These are phyloP conservation scores for Momotus momota DNA, from an alignment of 2,797 vertebrate species.

Conservation along the genomic window DNA sequence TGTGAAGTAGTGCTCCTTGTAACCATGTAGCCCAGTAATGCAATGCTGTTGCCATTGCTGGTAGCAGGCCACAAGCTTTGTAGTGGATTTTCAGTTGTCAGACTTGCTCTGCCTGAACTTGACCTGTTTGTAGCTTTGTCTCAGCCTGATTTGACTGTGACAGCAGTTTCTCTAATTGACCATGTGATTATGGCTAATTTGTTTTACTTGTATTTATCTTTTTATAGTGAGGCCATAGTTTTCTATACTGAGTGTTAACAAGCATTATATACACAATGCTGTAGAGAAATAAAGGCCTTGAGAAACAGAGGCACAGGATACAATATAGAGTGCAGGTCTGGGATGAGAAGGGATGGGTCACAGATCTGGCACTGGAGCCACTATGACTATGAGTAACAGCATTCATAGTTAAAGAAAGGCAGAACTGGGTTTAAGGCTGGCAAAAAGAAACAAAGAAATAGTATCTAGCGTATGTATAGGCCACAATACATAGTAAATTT, in stretches of 20 bases:
- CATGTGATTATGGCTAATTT: background rate
- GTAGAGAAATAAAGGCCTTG: background rate
- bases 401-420: background rate
- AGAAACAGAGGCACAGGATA: background rate
- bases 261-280: background rate
- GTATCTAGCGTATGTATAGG: accelerated
- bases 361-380: background rate
- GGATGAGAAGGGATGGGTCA: no score
- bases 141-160: background rate
- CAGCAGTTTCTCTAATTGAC: background rate
- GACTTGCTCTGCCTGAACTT: background rate
- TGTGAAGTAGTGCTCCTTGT: background rate
- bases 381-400: background rate
- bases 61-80: background rate
- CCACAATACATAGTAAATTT: background rate
- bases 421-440: background rate
- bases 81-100: background rate
- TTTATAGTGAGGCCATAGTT: background rate
- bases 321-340: accelerated
- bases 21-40: background rate
- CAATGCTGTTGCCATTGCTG: background rate
- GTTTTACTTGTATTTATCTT: background rate
- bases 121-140: background rate
- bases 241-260: background rate
- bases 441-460: background rate